Base-by-base conservation (phyloP, 2,888 invertebrate species). In the Drosophila austrosaltans region DNA sequence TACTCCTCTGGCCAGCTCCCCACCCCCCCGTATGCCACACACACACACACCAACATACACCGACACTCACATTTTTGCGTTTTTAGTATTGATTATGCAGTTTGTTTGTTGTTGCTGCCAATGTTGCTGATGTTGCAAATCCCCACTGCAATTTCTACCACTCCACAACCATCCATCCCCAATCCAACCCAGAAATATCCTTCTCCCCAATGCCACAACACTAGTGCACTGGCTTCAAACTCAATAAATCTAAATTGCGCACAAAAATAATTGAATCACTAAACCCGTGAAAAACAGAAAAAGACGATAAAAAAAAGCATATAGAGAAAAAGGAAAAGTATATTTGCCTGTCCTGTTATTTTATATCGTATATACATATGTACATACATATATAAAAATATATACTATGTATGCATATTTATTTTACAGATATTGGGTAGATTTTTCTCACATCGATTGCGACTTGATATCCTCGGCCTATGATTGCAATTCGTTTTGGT, bases 261-360 rank as follows among this genome's bases (percentile, higher is more conserved):
- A 82, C 87, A 87, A 85, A 87, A 85, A 87, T 87, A 85, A 87
- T 87, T 85, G 86, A 85, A 85, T 85, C 86, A 87, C 83, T 85
- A 83, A 86, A 79, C 85, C 81, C 72, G 72, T 72, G 72, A 48
- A 48, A 48, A 72, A 72, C 67, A 60, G 66, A 59, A 53, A 53
- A 53, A 32, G 39, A 16, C 39, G 61, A 66, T 72, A 36, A 69
- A 30, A 65, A 61, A 44, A 62, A 62, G 36, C 53, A 62, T 42
- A 16, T 20, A 30, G n/a, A 53, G 53, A 53, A 66, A 58, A 78
- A 63, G 53, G 60, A 61, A 39, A 25, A 25, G 10, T 22, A 25
- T 66, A 63, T 69, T 65, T 71, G 36, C 42, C 66, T 68, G 61
- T 75, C n/a, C 59, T 66, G 78, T 69, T 85, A 80, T 75, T 64